Conservation (phyloP, 2,113 vertebrate species). For the Gambusia affinis region DNA sequence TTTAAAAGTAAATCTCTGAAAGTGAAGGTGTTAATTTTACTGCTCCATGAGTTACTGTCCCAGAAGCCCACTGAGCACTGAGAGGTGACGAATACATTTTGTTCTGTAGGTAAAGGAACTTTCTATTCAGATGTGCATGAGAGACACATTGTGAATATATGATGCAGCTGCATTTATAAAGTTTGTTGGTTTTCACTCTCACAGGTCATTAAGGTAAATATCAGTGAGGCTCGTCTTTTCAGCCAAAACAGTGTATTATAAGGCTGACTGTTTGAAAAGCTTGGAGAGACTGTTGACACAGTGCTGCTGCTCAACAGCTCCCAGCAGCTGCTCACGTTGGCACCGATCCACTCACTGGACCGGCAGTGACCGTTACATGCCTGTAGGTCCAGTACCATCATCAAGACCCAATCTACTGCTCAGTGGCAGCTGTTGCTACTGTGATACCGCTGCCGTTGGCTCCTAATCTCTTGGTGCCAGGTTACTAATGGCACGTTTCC, state of each 20-base stretch:
- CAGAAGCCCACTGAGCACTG: neutral
- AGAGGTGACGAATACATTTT: neutral
- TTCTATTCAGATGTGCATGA: neutral
- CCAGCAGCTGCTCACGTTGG: conserved; percentile 67
- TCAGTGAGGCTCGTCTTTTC: neutral
- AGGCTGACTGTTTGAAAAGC: conserved; percentile 31
- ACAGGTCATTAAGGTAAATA: neutral
- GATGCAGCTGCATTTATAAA: too few species aligned
- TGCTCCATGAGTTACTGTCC: neutral
- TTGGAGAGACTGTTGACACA: conserved; percentile 44
- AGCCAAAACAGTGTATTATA: conserved; percentile 16
- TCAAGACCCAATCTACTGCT: conserved; percentile 27
- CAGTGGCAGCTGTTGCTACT: conserved; percentile 55
- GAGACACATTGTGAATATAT: too few species aligned
- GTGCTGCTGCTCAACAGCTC: conserved; percentile 30
- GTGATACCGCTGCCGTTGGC: conserved; percentile 24
- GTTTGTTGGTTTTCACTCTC: neutral
- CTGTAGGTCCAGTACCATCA: conserved; percentile 28
- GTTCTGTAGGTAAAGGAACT: neutral
- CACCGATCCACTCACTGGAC: conserved; percentile 34
- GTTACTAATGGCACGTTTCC: conserved; percentile 37
- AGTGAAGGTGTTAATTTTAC: too few species aligned
- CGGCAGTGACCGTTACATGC: conserved; percentile 27
- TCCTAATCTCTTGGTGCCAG: conserved; percentile 35
- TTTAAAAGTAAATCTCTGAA: too few species aligned